Percentiles rank a stretch among this genome's conserved stretches.
Evolutionary conservation across 2,888 invertebrate species (phyloP).

Genomic region (Timema podura): DNA sequence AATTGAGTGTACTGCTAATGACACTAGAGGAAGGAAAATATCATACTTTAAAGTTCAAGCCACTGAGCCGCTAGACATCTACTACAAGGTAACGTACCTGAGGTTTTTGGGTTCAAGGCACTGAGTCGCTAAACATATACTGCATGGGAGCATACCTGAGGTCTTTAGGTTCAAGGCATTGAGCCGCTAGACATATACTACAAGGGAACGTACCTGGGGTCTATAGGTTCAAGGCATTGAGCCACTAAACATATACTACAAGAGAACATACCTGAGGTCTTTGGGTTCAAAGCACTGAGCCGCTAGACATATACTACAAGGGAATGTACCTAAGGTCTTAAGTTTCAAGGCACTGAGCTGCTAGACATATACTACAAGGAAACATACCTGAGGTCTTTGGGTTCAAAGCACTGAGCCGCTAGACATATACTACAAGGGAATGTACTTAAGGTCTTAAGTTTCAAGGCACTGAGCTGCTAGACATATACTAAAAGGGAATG

Average conservation of each 20-base stretch:
- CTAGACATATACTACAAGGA: no score
- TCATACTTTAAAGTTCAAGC: no score
- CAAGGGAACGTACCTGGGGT: slow-evolving; percentile 84
- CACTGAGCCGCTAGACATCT: no score
- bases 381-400: slow-evolving; percentile 75
- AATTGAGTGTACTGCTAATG: no score
- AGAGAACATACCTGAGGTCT: slow-evolving; percentile 67
- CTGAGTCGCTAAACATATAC: slow-evolving; percentile 92
- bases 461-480: no score
- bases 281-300: slow-evolving; percentile 90
- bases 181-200: slow-evolving; percentile 94
- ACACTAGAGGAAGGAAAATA: no score
- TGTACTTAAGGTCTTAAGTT: no score
- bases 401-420: slow-evolving; percentile 90
- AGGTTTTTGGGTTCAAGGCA: slow-evolving; percentile 88
- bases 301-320: slow-evolving; percentile 88
- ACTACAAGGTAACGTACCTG: slow-evolving; percentile 49
- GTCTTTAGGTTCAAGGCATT: slow-evolving; percentile 87
- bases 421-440: slow-evolving; percentile 91
- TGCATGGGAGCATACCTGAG: slow-evolving; percentile 87
- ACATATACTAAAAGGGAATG: not conserved
- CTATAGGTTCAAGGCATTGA: slow-evolving; percentile 87
- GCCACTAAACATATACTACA: slow-evolving; percentile 94
- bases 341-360: slow-evolving; percentile 91
- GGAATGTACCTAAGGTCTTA: slow-evolving; percentile 87